Base-by-base conservation (phyloP, 2,888 invertebrate genomes). In the Pristionchus arcanus region DNA sequence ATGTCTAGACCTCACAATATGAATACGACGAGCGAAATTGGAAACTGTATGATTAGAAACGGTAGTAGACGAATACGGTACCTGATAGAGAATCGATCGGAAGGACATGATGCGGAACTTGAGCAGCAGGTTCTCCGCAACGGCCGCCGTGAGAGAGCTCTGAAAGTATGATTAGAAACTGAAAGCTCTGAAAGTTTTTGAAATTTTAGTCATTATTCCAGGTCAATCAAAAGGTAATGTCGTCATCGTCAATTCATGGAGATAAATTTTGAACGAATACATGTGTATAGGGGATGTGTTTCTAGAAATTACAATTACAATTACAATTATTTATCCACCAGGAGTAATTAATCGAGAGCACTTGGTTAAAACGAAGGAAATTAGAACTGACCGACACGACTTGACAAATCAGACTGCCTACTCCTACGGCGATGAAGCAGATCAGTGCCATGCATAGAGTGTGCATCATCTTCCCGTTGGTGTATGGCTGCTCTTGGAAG, bases 41-140 rank as follows among this genome's bases (percentile, higher is more conserved):
- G 77, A 21, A 2, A 77, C 77, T n/a, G 77, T 77, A 42, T 19
- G n/a, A 31, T 31, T 16, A 3, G 42, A 84, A n/a, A n/a, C n/a
- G n/a, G n/a, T 19, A 13, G 21, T 34, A 16, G 31, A 34, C 16
- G n/a, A 28, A n/a, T 28, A 49, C 66, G 13, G 37, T 77, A 83
- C 81, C 92, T 96, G 96, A 28, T 95, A 92, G 28, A 96, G 91
- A 87, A 96, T 95, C 90, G 93, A 93, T 42, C 90, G 91, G 91
- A 94, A 92, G 28, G 92, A 91, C 86, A 92, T 92, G 5, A 94
- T 91, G 28, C 94, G 91, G 91, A 94, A 92, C 84, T 92, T 89
- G 92, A 94, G 91, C 28, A 93, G 92, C 53, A 94, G 85, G 37
- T 93, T 93, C 89, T 94, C 94, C 21, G 94, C 93, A 34, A 94